These are phyloP conservation scores for Oreochromis tanganicae DNA, from an alignment of 2,113 vertebrate species.

Conservation along the genomic window DNA sequence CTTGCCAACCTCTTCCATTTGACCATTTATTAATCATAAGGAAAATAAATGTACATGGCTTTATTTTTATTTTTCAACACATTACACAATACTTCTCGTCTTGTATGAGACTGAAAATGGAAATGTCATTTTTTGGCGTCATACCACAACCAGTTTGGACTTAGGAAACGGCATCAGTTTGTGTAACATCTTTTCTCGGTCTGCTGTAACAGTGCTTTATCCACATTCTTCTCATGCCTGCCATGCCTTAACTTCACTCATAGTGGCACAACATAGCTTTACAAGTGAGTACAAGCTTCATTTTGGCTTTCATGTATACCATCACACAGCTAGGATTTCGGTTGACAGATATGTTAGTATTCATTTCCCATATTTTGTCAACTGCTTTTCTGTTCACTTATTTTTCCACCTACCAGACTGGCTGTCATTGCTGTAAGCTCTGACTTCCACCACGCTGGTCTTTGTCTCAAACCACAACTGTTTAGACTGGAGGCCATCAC, in stretches of 20 bases:
- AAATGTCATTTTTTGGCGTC: accelerated
- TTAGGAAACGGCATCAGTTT: background rate
- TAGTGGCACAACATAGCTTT: background rate
- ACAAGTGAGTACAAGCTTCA: background rate
- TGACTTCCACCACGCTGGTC: conserved; percentile 72
- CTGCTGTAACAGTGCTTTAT: background rate
- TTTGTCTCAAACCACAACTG: conserved; percentile 81
- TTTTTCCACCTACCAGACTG: conserved; percentile 77
- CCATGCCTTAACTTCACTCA: background rate
- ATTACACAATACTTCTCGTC: background rate
- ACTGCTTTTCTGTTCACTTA: background rate
- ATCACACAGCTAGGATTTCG: background rate
- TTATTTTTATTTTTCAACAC: background rate
- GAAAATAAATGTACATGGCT: background rate
- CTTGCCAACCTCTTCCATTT: background rate
- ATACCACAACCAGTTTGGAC: background rate
- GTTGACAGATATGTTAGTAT: background rate
- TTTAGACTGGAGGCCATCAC: conserved; percentile 68
- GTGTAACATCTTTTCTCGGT: accelerated
- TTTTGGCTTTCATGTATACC: background rate
- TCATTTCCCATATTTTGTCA: background rate
- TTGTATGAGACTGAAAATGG: background rate
- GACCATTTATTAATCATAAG: background rate
- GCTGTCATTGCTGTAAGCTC: conserved; percentile 75
- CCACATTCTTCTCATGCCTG: background rate